phyloP scores from a whole-genome alignment of 2,888 invertebrate species.

The Aphidius colemani region DNA sequence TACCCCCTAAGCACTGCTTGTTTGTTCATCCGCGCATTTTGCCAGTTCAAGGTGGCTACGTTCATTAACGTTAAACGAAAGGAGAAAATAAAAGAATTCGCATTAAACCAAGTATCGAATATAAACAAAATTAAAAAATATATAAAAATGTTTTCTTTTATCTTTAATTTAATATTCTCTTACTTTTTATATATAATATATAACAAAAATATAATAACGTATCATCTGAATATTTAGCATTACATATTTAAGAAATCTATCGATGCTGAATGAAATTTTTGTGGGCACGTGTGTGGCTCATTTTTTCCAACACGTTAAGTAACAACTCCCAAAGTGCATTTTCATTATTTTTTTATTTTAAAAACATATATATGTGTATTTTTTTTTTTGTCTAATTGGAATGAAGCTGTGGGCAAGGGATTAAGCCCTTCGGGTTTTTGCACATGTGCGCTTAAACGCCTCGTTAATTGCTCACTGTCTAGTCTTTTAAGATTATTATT shows the following conservation, averaged over 20 bases:
- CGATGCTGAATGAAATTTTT: background rate
- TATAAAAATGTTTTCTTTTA: too few relatives aligned
- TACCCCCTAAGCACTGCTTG: slow-evolving; percentile 28
- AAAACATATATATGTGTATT: background rate
- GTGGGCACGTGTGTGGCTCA: slow-evolving; percentile 17
- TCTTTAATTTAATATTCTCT: too few relatives aligned
- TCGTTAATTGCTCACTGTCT: slow-evolving; percentile 22
- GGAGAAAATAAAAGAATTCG: slow-evolving; percentile 8
- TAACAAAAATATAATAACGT: too few relatives aligned
- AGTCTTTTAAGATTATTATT: slow-evolving; percentile 11
- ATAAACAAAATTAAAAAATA: too few relatives aligned
- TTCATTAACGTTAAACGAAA: slow-evolving; percentile 48
- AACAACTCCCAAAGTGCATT: slow-evolving; percentile 14
- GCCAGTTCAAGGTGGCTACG: slow-evolving; percentile 58
- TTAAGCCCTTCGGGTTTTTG: slow-evolving; percentile 36
- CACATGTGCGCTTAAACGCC: slow-evolving; percentile 24
- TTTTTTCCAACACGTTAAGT: slow-evolving; percentile 21
- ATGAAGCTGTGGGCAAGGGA: slow-evolving; percentile 36
- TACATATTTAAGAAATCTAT: background rate
- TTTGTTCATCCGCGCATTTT: slow-evolving; percentile 50
- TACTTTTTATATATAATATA: too few relatives aligned
- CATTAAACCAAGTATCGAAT: too few relatives aligned
- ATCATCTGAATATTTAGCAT: too few relatives aligned
- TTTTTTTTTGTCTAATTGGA: slow-evolving; percentile 21
- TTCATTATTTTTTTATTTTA: slow-evolving; percentile 1